Evolutionary conservation across 2,113 vertebrate species (phyloP).

Genomic region (Gyps fulvus): DNA sequence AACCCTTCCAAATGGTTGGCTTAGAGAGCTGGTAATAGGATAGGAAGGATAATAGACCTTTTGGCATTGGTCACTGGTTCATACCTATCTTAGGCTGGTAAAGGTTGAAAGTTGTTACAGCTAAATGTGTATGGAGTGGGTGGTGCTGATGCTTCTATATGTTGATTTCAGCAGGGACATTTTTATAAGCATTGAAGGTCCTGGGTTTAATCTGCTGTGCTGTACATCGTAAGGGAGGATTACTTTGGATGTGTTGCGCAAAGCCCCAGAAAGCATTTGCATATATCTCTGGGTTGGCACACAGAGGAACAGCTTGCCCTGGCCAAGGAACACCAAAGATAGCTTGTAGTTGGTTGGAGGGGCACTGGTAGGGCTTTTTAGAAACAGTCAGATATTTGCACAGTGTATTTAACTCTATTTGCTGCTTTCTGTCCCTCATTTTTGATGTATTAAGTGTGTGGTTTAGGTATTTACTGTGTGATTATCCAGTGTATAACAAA

Average conservation of each 20-base stretch:
- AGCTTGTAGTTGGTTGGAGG: neutral
- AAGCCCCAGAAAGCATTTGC: neutral
- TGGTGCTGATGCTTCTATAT: neutral
- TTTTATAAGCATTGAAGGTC: neutral
- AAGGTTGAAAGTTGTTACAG: neutral
- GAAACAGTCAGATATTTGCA: neutral
- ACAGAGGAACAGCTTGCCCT: neutral
- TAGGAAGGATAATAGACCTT: neutral
- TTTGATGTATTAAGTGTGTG: neutral
- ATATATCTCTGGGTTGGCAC: neutral
- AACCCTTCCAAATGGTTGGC: neutral
- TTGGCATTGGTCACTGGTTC: neutral
- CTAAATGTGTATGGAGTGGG: neutral
- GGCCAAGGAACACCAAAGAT: neutral
- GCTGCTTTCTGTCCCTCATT: neutral
- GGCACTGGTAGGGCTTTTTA: neutral
- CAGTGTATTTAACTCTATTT: neutral
- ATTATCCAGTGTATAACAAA: neutral
- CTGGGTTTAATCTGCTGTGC: neutral
- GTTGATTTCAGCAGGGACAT: rapidly evolving
- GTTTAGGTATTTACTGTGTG: neutral
- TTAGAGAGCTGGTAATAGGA: conserved; percentile 14
- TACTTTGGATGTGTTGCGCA: neutral
- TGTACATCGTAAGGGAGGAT: neutral
- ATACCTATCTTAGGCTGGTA: neutral